Evolutionary conservation across 2,888 invertebrate genomes (phyloP).

Genomic region (Trissoscelio sp.): DNA sequence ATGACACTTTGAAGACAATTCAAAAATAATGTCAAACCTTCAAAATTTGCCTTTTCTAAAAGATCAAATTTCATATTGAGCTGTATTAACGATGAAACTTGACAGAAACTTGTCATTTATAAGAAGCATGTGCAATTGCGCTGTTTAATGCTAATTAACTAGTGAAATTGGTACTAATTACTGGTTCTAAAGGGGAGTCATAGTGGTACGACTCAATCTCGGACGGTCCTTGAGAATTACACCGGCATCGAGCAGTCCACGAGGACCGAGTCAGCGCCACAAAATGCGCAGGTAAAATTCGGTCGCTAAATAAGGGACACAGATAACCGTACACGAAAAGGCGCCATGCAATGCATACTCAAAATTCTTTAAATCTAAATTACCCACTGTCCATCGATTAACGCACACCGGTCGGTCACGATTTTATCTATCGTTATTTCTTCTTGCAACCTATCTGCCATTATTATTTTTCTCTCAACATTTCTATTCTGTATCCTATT

Average conservation of each 20-base stretch:
- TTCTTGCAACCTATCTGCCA: conserved; percentile 34
- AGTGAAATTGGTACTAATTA: conserved; percentile 83
- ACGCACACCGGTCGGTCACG: conserved; percentile 6
- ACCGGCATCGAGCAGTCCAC: conserved; percentile 81
- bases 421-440: neutral
- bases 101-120: conserved; percentile 12
- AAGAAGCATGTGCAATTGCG: conserved; percentile 63
- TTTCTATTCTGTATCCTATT: conserved; percentile 12
- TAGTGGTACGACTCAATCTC: conserved; percentile 81
- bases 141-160: conserved; percentile 50
- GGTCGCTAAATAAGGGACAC: conserved; percentile 68
- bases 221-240: conserved; percentile 83
- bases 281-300: conserved; percentile 82
- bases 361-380: conserved; percentile 5
- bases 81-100: no score
- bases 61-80: no score
- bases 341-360: conserved; percentile 21
- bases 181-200: conserved; percentile 83
- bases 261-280: conserved; percentile 81
- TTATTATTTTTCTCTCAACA: conserved; percentile 17
- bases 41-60: no score
- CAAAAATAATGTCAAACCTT: no score
- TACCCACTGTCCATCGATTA: neutral
- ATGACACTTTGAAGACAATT: no score
- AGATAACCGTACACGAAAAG: conserved; percentile 37